Base-by-base conservation (phyloP, 2,113 vertebrate species). In the Pantherophis guttatus region DNA sequence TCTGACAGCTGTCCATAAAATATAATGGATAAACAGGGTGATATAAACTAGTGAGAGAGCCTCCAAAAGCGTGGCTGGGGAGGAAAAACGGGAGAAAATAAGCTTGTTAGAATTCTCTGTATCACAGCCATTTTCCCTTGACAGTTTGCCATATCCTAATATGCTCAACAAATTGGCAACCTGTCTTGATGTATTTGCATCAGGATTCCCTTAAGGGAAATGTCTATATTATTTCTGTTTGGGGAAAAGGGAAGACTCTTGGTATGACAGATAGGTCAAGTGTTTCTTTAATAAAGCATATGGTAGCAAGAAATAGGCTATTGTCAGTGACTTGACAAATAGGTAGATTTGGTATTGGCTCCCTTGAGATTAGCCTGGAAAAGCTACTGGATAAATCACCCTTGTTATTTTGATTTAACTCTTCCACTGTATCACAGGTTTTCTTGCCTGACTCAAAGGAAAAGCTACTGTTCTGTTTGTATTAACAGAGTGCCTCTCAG, bases 141-240 rank as follows among this genome's bases (percentile, higher is more conserved):
- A 98, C 98, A 97, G 97, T 98, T 97, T 97, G 96, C 96, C 96
- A 95, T 98, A 97, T 97, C 97, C 97, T 97, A 98, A 98, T 98
- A 98, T 85, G 96, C 90, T 96, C 97, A 94, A 97, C 98, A 99
- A 99, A 99, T 99, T 98, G 98, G 98, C 98, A 98, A 98, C 97
- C 97, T 98, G 98, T 98, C 97, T 98, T 99, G 98, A 97, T 98
- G 97, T 98, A 99, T 99, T 99, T 99, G 98, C 98, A 99, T 99
- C 98, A 96, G 86, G 96, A 96, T 97, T 98, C 98, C 98, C 98
- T 98, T 98, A 98, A 98, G 98, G 97, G 98, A 97, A 98, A 98
- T 98, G 97, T 98, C 98, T 98, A 97, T 98, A 98, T 98, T 98
- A 98, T 98, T 97, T 97, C 98, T 97, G 97, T 98, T 98, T 97